Evolutionary conservation across 2,888 invertebrate species (phyloP), one percentile per base, ranked within the genome.

Genomic region (Neoaliturus tenellus): DNA sequence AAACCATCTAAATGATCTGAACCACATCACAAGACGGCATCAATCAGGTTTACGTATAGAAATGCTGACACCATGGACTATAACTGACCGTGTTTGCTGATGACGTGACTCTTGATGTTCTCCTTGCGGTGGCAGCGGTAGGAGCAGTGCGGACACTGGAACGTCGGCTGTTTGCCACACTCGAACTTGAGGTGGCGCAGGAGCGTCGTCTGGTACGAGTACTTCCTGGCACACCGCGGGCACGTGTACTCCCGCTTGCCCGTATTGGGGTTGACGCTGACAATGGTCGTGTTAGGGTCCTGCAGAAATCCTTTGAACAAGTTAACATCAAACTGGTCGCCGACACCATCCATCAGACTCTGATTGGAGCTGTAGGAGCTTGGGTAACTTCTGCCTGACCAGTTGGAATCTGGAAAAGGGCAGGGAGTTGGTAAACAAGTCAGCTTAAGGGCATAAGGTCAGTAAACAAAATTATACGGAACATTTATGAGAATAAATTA

Each of bases 161-260:
- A 91, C 85, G 89, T 89, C 71, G 91, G 91, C n/a, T 51, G 82
- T 41, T 80, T 62, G 25, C 90, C 90, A 84, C 91, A 91, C 81
- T 89, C 89, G 20, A 88, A 88, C 51, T 88, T 83, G 12, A 85
- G 69, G 69, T 88, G 88, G 10, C 82, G 25, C 20, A 58, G 33
- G 51, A 82, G 55, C 17, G 73, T 73, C 5, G 20, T 25, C 8
- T 31, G 25, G 23, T 73, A 33, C 0, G 31, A 31, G 58, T 82
- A 82, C 12, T 41, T 12, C 73, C 73, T 82, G 10, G 17, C 14
- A n/a, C 82, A 82, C 33, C 28, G 35, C 4, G 82, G 73, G 17
- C 78, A 78, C n/a, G 33, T 78, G 55, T 55, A 78, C 20, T 78
- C 78, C 35, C 4, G 4, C 35, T 55, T 51, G 33, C 78, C 78